A percentile compares a stretch with the other conserved stretches of the same genome.
Conservation (phyloP, 2,113 vertebrate species). For the Sus scrofa region DNA sequence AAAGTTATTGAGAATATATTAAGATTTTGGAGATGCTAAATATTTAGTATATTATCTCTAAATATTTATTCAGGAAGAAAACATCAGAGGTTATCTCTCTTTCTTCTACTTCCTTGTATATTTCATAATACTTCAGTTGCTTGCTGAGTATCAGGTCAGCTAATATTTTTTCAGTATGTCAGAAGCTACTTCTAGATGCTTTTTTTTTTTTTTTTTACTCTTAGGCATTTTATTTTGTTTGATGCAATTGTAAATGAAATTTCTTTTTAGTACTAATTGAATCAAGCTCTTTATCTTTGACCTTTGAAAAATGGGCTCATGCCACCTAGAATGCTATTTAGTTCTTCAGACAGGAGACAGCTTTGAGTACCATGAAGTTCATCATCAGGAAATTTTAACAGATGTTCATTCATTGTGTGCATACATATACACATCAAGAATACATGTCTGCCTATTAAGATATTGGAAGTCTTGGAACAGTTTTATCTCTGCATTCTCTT, state of each 20-base stretch:
- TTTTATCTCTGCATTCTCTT: neutral
- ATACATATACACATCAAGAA: neutral
- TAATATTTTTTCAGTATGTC: neutral
- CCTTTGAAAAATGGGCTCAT: neutral
- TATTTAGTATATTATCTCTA: conserved; percentile 30
- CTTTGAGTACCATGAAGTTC: neutral
- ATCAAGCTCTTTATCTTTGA: neutral
- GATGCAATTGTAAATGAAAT: neutral
- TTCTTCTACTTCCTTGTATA: neutral
- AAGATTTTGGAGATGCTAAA: conserved; percentile 27
- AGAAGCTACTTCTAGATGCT: neutral
- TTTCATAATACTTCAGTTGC: neutral
- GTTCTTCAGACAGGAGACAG: neutral
- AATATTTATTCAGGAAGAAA: conserved; percentile 29
- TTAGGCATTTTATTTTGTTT: neutral
- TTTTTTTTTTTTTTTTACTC: neutral
- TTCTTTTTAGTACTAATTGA: neutral
- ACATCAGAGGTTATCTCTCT: neutral
- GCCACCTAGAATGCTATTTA: neutral
- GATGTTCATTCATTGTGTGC: neutral
- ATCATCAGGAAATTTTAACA: neutral
- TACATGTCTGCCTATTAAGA: neutral
- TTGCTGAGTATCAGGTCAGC: neutral
- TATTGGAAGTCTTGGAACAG: neutral
- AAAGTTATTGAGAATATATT: neutral